These are phyloP conservation scores for Hydractinia echinata DNA, from an alignment of 30 jellyfish, hydroid and myxozoan species.

Conservation along the genomic window DNA sequence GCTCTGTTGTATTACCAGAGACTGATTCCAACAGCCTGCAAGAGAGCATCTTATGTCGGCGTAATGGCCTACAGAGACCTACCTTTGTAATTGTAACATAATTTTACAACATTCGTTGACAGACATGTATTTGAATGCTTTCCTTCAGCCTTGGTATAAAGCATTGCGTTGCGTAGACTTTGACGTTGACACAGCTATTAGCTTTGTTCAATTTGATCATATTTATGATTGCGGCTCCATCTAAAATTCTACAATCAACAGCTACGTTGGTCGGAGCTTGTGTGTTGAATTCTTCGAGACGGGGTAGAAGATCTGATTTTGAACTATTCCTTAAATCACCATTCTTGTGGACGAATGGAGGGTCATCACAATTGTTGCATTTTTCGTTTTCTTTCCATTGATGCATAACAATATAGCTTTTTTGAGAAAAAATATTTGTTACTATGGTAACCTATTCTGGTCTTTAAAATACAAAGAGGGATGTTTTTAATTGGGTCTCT, in stretches of 20 bases:
- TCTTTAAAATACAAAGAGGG: too few relatives aligned
- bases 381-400: too few relatives aligned
- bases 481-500: too few relatives aligned
- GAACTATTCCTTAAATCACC: too few relatives aligned
- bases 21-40: conserved; percentile 23
- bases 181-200: too few relatives aligned
- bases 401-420: too few relatives aligned
- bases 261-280: conserved; percentile 20
- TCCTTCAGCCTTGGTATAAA: conserved; percentile 42
- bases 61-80: conserved; percentile 29
- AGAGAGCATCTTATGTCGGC: conserved; percentile 44
- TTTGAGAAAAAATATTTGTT: too few relatives aligned
- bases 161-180: conserved; percentile 29
- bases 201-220: conserved; percentile 33
- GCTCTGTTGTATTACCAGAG: conserved; percentile 5
- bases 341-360: too few relatives aligned
- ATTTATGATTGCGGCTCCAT: conserved; percentile 63
- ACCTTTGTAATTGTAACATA: conserved; percentile 35
- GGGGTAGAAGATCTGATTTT: conserved; percentile 14
- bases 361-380: conserved; percentile 36
- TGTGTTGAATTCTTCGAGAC: conserved; percentile 12
- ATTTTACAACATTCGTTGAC: conserved; percentile 32
- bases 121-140: conserved; percentile 29
- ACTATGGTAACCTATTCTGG: too few relatives aligned
- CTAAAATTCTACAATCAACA: conserved; percentile 35